These are phyloP conservation scores for Rafetus swinhoei DNA, from an alignment of 2,113 vertebrate species.

Conservation along the genomic window DNA sequence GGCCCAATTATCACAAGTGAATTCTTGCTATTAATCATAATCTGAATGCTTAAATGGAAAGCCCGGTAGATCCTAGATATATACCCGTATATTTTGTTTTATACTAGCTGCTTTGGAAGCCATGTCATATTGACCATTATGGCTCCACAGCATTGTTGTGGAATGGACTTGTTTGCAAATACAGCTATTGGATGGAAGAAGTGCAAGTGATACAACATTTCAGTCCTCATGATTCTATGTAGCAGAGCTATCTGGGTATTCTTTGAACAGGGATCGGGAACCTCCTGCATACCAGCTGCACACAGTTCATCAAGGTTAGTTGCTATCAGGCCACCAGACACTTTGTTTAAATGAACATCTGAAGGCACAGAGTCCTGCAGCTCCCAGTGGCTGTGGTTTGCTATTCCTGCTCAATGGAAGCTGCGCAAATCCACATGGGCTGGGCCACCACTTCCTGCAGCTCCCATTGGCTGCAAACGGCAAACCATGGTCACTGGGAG, in stretches of 20 bases:
- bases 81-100: background rate
- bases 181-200: background rate
- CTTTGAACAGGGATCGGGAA: background rate
- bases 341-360: no score
- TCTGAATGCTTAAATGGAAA: background rate
- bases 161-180: background rate
- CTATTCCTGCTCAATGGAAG: no score
- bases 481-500: no score
- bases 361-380: no score
- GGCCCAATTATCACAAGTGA: background rate
- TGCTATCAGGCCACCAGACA: no score
- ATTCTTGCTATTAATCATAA: background rate
- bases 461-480: no score
- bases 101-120: background rate
- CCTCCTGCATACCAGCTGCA: no score
- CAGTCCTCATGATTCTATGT: background rate
- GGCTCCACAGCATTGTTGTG: background rate
- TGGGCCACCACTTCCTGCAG: no score
- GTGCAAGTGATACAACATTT: accelerated
- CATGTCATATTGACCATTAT: background rate
- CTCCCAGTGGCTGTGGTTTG: no score
- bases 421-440: no score
- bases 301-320: no score
- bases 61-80: background rate
- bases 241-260: no score